These are phyloP conservation scores for Montifringilla adamsi DNA, from an alignment of 2,113 vertebrate species.

Conservation along the genomic window DNA sequence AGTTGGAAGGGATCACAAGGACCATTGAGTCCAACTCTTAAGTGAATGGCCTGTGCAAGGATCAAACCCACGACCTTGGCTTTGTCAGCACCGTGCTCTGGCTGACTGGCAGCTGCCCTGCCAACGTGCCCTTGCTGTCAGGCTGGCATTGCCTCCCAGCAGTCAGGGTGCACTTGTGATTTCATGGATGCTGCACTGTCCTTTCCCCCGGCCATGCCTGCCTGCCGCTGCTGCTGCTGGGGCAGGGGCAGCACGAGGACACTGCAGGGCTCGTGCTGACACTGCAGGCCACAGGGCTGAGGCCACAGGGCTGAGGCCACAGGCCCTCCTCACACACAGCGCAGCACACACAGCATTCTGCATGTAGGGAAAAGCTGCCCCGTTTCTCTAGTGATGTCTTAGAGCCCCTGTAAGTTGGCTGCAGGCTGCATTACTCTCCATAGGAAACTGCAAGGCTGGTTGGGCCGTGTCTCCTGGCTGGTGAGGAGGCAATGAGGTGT, in stretches of 20 bases:
- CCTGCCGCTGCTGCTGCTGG: neutral
- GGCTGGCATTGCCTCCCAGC: neutral
- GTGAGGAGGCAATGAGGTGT: neutral
- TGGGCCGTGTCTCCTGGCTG: neutral
- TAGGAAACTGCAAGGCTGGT: neutral
- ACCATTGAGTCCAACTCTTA: neutral
- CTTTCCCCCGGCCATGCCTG: rapidly evolving
- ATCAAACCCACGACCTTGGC: rapidly evolving
- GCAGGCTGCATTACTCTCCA: rapidly evolving
- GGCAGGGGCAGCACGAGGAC: neutral
- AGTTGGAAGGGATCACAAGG: neutral
- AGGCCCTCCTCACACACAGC: rapidly evolving
- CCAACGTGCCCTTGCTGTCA: rapidly evolving
- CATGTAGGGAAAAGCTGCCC: neutral
- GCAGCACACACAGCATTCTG: neutral
- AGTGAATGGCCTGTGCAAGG: neutral
- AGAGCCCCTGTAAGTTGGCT: neutral
- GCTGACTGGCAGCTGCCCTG: neutral
- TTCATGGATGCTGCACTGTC: neutral
- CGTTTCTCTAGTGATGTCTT: rapidly evolving
- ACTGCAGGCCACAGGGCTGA: rapidly evolving
- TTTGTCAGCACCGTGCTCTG: neutral
- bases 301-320: neutral
- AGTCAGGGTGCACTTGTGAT: neutral
- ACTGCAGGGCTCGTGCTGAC: rapidly evolving